phyloP scores from a whole-genome alignment of 2,113 vertebrate species.

The Tauraco erythrolophus region DNA sequence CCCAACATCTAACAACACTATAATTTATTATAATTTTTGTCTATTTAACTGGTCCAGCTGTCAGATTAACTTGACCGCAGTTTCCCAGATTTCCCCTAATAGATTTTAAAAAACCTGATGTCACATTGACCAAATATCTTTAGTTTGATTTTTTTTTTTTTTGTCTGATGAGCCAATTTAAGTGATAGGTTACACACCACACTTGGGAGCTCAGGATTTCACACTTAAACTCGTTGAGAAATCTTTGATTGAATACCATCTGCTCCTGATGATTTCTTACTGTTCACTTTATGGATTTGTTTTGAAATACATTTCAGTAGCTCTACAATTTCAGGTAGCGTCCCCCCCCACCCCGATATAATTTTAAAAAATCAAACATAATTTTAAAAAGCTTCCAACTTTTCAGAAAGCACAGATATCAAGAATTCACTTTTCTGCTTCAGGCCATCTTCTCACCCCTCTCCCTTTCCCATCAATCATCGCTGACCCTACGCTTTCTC shows the following conservation, averaged over 20 bases:
- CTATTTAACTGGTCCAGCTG: not conserved
- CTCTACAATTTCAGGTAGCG: not conserved
- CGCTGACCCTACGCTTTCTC: not conserved
- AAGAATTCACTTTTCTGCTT: not conserved
- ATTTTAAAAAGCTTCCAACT: not conserved
- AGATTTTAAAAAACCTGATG: not conserved
- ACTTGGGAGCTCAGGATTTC: conserved; percentile 26
- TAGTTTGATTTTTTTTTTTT: not conserved
- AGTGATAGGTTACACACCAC: conserved; percentile 57
- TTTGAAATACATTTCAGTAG: not conserved
- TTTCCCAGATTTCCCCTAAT: not conserved
- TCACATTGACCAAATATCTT: not conserved
- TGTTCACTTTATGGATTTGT: conserved; percentile 37
- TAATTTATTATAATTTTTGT: not conserved
- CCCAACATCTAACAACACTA: not conserved
- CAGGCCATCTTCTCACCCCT: conserved; percentile 9
- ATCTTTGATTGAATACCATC: conserved; percentile 45
- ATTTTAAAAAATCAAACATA: no score
- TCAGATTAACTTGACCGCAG: not conserved
- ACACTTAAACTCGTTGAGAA: conserved; percentile 38
- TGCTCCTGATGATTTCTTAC: not conserved
- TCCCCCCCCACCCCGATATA: not conserved
- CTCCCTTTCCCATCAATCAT: not conserved
- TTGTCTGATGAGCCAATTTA: not conserved
- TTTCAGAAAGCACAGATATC: not conserved